Evolutionary conservation across 2,113 vertebrate genomes (phyloP).

Genomic region (Platichthys stellatus): DNA sequence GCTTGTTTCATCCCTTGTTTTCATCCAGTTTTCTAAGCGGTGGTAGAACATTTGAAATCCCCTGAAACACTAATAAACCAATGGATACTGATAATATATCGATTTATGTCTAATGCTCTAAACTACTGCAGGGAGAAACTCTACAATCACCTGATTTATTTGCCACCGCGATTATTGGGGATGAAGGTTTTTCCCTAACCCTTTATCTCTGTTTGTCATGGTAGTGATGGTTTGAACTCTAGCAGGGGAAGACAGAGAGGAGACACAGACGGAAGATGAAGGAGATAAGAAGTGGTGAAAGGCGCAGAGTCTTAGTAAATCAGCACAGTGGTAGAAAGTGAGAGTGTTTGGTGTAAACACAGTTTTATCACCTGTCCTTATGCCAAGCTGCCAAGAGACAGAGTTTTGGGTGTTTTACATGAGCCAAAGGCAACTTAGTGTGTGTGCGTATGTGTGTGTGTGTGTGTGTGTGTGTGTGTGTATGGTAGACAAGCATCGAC

Average conservation of each 20-base stretch:
- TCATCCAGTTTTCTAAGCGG: background rate
- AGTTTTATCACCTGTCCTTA: slow-evolving; percentile 69
- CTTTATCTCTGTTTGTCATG: background rate
- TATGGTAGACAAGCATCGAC: slow-evolving; percentile 45
- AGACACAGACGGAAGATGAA: background rate
- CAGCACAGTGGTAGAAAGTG: background rate
- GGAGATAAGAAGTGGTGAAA: slow-evolving; percentile 19
- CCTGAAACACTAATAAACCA: background rate
- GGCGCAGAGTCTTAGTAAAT: slow-evolving; percentile 10
- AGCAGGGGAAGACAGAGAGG: background rate
- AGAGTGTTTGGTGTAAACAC: slow-evolving; percentile 68
- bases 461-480: background rate
- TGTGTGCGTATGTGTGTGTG: slow-evolving; percentile 12
- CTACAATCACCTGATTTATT: background rate
- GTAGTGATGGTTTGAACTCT: slow-evolving; percentile 7
- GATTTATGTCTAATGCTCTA: background rate
- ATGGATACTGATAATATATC: background rate
- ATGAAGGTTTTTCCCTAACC: background rate
- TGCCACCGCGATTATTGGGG: background rate
- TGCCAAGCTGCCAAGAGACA: slow-evolving; percentile 60
- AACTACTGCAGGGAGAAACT: background rate
- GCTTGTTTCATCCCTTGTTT: background rate
- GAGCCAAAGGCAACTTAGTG: slow-evolving; percentile 57
- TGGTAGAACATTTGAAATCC: background rate
- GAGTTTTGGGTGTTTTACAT: slow-evolving; percentile 65